phyloP scores from a whole-genome alignment of 2,888 invertebrate genomes.

The Diarsia rubi region DNA sequence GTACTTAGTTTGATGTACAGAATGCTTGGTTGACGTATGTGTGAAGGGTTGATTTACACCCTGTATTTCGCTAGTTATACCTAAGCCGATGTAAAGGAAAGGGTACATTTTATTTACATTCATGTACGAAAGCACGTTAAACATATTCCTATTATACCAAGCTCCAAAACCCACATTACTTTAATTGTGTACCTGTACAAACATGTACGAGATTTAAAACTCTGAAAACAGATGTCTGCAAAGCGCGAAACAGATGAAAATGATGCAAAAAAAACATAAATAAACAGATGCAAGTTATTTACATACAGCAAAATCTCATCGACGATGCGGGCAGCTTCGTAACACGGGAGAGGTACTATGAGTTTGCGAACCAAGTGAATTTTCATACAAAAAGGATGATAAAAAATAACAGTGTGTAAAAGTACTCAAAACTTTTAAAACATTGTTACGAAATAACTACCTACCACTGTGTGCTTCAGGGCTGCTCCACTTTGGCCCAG shows the following conservation, averaged over 20 bases:
- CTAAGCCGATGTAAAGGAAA: neutral
- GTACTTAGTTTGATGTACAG: no score
- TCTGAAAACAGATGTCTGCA: constrained; percentile 39
- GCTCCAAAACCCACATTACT: constrained; percentile 1
- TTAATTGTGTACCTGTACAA: constrained; percentile 33
- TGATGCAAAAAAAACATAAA: constrained; percentile 72
- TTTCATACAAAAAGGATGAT: neutral
- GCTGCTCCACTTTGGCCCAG: no score
- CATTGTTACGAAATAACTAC: no score
- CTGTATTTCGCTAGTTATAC: neutral
- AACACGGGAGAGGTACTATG: constrained; percentile 54
- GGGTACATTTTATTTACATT: neutral
- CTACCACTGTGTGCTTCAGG: no score
- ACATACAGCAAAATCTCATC: constrained; percentile 75
- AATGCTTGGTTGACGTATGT: no score
- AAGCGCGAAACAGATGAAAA: constrained; percentile 64
- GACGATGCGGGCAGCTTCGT: constrained; percentile 70
- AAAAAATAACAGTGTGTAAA: neutral
- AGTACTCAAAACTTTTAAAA: neutral
- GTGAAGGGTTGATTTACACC: no score
- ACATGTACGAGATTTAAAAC: constrained; percentile 12
- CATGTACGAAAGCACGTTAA: neutral
- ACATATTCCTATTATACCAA: neutral
- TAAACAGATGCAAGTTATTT: constrained; percentile 76
- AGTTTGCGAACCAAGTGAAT: constrained; percentile 11